Evolutionary conservation across 1,140 invertebrate species (phyloP).

Genomic region (Brachionus plicatilis): DNA sequence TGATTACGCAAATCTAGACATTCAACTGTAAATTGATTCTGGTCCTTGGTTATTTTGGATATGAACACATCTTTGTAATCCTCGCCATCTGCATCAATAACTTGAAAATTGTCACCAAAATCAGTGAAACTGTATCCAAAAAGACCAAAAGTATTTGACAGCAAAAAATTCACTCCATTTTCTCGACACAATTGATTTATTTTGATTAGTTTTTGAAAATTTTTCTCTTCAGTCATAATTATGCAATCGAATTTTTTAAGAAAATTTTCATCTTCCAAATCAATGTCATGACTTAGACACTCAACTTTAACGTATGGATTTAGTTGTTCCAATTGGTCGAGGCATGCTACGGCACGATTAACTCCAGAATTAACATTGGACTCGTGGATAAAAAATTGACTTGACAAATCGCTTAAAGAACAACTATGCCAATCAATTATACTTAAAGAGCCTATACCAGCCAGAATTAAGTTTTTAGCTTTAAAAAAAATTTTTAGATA

Average conservation of each 20-base stretch:
- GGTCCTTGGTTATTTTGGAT: constrained; percentile 49
- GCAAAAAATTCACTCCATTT: constrained; percentile 48
- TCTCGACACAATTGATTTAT: constrained; percentile 16
- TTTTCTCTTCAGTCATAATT: background rate
- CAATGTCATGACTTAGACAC: constrained; percentile 43
- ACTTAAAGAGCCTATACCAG: constrained; percentile 45
- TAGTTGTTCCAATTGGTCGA: constrained; percentile 47
- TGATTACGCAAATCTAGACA: constrained; percentile 49
- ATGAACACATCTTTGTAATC: constrained; percentile 53
- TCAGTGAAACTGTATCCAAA: constrained; percentile 52
- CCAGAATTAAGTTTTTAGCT: constrained; percentile 55
- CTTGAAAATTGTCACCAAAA: constrained; percentile 55
- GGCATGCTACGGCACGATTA: constrained; percentile 50
- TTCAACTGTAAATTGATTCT: constrained; percentile 48
- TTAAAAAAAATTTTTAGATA: constrained; percentile 6
- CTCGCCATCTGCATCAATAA: constrained; percentile 53
- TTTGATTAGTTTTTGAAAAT: background rate
- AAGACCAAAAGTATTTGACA: constrained; percentile 53
- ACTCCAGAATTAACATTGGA: constrained; percentile 45
- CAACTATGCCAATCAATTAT: constrained; percentile 41
- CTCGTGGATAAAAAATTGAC: constrained; percentile 52
- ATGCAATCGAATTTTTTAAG: constrained; percentile 26
- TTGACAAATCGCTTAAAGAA: constrained; percentile 47
- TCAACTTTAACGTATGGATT: constrained; percentile 54
- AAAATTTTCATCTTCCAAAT: constrained; percentile 45